Base-by-base conservation (phyloP, 1,140 invertebrate species). In the Brachionus rubens region DNA sequence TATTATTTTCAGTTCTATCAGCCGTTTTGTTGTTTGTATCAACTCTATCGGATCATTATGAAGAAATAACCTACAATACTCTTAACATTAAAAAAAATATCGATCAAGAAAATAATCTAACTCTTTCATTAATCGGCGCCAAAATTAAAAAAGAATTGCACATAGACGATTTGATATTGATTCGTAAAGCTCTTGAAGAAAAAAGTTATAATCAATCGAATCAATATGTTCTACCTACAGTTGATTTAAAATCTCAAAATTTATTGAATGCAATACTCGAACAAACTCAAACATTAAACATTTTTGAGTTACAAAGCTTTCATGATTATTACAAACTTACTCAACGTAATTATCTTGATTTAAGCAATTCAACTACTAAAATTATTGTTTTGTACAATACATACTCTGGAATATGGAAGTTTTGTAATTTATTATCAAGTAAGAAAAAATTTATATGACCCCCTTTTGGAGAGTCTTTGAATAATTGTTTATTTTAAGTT, bases 341-440 rank as follows among this genome's bases (percentile, higher is more conserved):
- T 43, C 12, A 0, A 21, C 21, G 16, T 24, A 41, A 65, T 19
- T 65, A 21, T 65, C 40, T 65, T 12, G 54, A 59, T 24, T 65
- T 43, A 0, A 43, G 43, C 12, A 43, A 14, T 26, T 41, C 59
- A 24, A 24, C 21, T 40, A 36, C 28, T 7, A 62, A 62, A 72
- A 33, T 28, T 7, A 30, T 40, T 26, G 10, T 50, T 6, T 12
- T 72, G 2, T 72, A 72, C 41, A 26, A 72, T 21, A 33, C 47
- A n/a, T 28, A 72, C 24, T 48, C 68, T 0, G 68, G 68, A 24
- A 72, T 72, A 16, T 72, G 68, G 68, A 72, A 50, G 19, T 36
- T 21, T n/a, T 72, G 68, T 36, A 72, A 72, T 33, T 50, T 26
- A 14, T 33, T 72, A 50, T 50, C 46, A 48, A 24, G 68, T 72